Conservation (phyloP, 2,113 vertebrate species). For the Colistium nudipinnis region DNA sequence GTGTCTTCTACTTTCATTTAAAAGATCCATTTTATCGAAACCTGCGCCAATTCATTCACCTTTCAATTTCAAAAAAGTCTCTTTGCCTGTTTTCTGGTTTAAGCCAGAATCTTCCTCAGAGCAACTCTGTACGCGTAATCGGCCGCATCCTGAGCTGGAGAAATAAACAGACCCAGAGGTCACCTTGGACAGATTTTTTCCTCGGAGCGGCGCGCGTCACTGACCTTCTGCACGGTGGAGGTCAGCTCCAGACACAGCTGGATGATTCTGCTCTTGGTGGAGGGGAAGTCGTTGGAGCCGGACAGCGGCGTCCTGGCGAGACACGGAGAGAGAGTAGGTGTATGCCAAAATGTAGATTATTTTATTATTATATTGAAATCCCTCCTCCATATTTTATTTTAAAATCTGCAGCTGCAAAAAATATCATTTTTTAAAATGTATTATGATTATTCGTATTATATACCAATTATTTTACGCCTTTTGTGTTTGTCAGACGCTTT, state of each 20-base stretch:
- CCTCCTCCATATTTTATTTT: no score
- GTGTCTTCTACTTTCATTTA: no score
- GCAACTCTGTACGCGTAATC: slow-evolving; percentile 25
- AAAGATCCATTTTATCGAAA: no score
- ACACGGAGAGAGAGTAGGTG: slow-evolving; percentile 40
- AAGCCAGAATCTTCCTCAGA: slow-evolving; percentile 15
- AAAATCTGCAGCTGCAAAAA: no score
- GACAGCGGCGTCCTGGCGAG: slow-evolving; percentile 88
- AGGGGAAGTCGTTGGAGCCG: slow-evolving; percentile 88
- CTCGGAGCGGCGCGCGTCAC: neutral
- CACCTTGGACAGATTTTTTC: no score
- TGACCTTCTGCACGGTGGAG: slow-evolving; percentile 95
- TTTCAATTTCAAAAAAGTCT: neutral
- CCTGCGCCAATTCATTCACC: no score
- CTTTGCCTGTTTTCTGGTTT: neutral
- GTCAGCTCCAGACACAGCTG: slow-evolving; percentile 97
- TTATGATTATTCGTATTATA: no score
- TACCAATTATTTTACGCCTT: no score
- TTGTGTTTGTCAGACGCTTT: no score
- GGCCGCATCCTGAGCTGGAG: slow-evolving; percentile 1
- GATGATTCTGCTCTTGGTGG: slow-evolving; percentile 94
- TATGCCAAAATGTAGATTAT: no score
- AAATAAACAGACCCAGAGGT: slow-evolving; percentile 11
- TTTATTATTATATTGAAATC: no score
- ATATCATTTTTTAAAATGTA: no score